These are phyloP conservation scores for Lithophane semibrunnea DNA, from an alignment of 2,888 invertebrate genomes.

Conservation along the genomic window DNA sequence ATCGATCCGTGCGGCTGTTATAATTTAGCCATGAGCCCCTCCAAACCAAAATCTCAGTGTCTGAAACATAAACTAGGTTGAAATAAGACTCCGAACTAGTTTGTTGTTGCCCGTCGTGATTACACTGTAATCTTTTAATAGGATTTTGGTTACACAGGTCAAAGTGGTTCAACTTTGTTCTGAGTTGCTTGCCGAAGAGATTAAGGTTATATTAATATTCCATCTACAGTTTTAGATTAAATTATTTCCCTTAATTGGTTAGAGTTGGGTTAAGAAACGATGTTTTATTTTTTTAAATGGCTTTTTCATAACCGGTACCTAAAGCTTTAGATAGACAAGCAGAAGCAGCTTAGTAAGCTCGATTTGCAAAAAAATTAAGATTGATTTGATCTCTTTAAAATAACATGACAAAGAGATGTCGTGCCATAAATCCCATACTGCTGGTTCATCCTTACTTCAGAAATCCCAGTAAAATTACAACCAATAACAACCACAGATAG, in stretches of 20 bases:
- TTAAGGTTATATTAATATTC: conserved; percentile 33
- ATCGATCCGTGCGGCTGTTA: neutral
- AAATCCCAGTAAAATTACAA: neutral
- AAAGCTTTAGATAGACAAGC: neutral
- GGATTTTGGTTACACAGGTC: conserved; percentile 51
- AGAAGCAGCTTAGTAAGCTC: neutral
- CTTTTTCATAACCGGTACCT: no score
- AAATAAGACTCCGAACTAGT: conserved; percentile 48
- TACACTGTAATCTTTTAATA: conserved; percentile 61
- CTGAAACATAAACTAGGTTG: conserved; percentile 27
- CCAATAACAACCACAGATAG: neutral
- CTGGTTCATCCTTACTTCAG: neutral
- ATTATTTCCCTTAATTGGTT: conserved; percentile 25
- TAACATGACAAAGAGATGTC: neutral
- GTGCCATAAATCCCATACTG: neutral
- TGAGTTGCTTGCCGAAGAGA: conserved; percentile 26
- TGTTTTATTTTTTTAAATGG: neutral
- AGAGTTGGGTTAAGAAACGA: neutral
- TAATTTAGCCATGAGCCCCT: neutral
- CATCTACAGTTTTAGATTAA: conserved; percentile 34
- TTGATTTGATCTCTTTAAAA: no score
- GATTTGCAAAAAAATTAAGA: neutral
- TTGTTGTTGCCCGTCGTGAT: conserved; percentile 47
- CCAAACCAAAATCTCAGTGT: conserved; percentile 14
- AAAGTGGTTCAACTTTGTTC: conserved; percentile 54